Evolutionary conservation across 2,113 vertebrate genomes (phyloP).

Genomic region (Lasiurus cinereus): DNA sequence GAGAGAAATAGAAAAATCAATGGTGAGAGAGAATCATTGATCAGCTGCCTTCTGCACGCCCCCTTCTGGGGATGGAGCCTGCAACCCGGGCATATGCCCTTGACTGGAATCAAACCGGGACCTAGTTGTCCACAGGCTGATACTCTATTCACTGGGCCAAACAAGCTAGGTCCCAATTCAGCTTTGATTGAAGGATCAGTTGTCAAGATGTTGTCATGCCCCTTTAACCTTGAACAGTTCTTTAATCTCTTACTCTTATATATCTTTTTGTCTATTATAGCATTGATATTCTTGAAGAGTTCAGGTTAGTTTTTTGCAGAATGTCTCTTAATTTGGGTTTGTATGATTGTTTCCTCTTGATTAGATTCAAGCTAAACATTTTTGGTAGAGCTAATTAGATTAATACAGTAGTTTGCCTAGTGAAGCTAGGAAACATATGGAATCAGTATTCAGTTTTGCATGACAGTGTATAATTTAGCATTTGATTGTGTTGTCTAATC

Average conservation of each 20-base stretch:
- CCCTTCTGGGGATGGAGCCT: too few relatives aligned
- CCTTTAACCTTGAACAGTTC: slow-evolving; percentile 51
- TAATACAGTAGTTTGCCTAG: slow-evolving; percentile 59
- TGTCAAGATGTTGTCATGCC: slow-evolving; percentile 2
- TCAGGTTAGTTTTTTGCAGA: slow-evolving; percentile 20
- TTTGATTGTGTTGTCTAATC: neutral
- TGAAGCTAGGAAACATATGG: slow-evolving; percentile 44
- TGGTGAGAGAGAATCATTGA: too few relatives aligned
- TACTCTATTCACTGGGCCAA: too few relatives aligned
- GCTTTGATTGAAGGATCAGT: neutral
- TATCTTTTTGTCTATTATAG: neutral
- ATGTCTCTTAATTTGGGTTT: slow-evolving; percentile 59
- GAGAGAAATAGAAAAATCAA: too few relatives aligned
- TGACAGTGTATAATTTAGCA: slow-evolving; percentile 41
- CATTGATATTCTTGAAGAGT: slow-evolving; percentile 19
- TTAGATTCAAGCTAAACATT: slow-evolving; percentile 49
- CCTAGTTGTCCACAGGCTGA: too few relatives aligned
- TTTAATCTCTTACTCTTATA: slow-evolving; percentile 15
- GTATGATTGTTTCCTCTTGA: slow-evolving; percentile 32
- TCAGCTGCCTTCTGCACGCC: too few relatives aligned
- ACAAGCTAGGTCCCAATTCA: neutral
- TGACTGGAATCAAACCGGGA: too few relatives aligned
- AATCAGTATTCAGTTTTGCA: slow-evolving; percentile 19
- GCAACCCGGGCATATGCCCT: too few relatives aligned
- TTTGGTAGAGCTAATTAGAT: slow-evolving; percentile 34